phyloP scores from a whole-genome alignment of 2,797 vertebrate genomes.

The Sebastes cheni region DNA sequence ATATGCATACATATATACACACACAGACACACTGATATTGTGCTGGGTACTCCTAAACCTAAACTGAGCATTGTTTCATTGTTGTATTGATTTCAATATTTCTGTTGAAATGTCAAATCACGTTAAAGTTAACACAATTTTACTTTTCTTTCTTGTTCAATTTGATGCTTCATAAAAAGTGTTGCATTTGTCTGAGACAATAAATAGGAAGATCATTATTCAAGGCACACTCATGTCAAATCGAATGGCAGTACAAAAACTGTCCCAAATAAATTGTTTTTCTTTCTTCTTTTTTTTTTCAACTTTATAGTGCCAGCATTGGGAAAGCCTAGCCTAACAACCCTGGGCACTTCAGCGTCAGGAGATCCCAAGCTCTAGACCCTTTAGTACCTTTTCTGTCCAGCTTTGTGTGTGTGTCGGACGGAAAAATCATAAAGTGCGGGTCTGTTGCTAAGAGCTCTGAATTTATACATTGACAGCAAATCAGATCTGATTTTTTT shows the following conservation, averaged over 20 bases:
- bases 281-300: constrained; percentile 35
- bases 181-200: constrained; percentile 97
- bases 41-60: constrained; percentile 89
- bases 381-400: constrained; percentile 87
- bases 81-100: constrained; percentile 80
- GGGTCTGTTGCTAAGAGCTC: constrained; percentile 87
- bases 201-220: constrained; percentile 98
- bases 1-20: constrained; percentile 83
- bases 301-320: constrained; percentile 94
- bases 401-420: constrained; percentile 79
- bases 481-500: constrained; percentile 36
- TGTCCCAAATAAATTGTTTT: constrained; percentile 89
- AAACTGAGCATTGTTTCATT: constrained; percentile 85
- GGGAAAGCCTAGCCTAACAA: constrained; percentile 93
- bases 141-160: constrained; percentile 47
- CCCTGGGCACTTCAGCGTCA: constrained; percentile 90
- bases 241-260: constrained; percentile 95
- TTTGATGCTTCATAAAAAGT: constrained; percentile 79
- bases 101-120: constrained; percentile 67
- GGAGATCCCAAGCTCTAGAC: constrained; percentile 88
- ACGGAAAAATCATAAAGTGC: constrained; percentile 88
- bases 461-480: constrained; percentile 54
- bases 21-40: constrained; percentile 84
- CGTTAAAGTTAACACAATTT: constrained; percentile 57
- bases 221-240: constrained; percentile 99